Evolutionary conservation across 1,140 invertebrate genomes (phyloP).

Genomic region (Bemisia tabaci): DNA sequence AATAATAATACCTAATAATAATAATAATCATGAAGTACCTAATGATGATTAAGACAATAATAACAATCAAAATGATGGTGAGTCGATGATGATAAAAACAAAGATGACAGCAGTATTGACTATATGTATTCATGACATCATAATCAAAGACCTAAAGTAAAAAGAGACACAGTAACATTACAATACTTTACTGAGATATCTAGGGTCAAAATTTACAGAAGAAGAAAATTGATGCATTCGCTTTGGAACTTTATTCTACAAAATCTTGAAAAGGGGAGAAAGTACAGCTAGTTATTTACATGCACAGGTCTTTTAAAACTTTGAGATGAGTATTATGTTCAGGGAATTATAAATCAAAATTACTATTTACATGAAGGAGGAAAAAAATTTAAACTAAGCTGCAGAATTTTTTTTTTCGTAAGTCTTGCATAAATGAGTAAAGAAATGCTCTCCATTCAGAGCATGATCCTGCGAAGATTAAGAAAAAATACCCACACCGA

Average conservation of each 20-base stretch:
- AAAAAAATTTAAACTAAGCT: too few relatives aligned
- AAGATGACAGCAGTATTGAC: neutral
- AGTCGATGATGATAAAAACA: neutral
- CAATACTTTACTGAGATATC: neutral
- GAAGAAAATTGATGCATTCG: neutral
- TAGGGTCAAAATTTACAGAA: neutral
- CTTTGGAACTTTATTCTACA: neutral
- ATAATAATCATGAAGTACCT: neutral
- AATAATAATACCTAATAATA: constrained; percentile 1
- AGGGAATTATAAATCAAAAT: too few relatives aligned
- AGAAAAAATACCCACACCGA: too few relatives aligned
- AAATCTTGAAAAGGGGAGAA: too few relatives aligned
- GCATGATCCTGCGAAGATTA: too few relatives aligned
- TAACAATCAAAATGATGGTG: neutral
- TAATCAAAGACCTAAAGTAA: neutral
- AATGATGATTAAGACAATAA: neutral
- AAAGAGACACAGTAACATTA: neutral
- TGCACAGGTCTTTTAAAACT: too few relatives aligned
- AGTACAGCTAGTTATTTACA: too few relatives aligned
- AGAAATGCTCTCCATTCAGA: too few relatives aligned
- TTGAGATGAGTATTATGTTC: too few relatives aligned
- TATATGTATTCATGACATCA: neutral
- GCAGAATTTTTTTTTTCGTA: too few relatives aligned
- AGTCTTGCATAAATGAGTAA: too few relatives aligned
- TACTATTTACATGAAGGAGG: too few relatives aligned